Evolutionary conservation across 2,797 vertebrate genomes (phyloP).

Genomic region (Lacerta agilis): DNA sequence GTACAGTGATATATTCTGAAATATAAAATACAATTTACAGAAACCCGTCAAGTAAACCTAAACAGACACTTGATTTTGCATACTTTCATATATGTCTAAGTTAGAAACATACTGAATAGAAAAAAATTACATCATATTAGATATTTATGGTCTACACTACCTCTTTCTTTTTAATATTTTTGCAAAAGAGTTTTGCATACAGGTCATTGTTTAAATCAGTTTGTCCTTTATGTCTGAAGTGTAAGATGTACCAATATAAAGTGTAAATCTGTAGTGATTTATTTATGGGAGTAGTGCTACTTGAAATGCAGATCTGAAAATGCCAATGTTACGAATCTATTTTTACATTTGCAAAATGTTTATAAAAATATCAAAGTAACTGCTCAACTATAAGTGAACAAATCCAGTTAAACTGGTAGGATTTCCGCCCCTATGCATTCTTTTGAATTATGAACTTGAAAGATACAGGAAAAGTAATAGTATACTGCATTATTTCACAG

Average conservation of each 20-base stretch:
- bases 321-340: conserved; percentile 50
- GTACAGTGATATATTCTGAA: conserved; percentile 78
- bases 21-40: conserved; percentile 84
- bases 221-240: conserved; percentile 35
- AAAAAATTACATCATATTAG: conserved; percentile 63
- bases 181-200: conserved; percentile 32
- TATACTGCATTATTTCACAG: conserved; percentile 6
- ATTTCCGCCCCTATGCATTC: conserved; percentile 24
- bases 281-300: conserved; percentile 32
- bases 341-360: conserved; percentile 68
- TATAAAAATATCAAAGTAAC: conserved; percentile 77
- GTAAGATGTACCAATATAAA: conserved; percentile 47
- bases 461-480: conserved; percentile 42
- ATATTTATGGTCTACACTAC: conserved; percentile 59
- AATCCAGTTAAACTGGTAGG: conserved; percentile 61
- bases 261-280: conserved; percentile 61
- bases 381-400: conserved; percentile 59
- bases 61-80: conserved; percentile 79
- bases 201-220: conserved; percentile 24
- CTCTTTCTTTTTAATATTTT: conserved; percentile 34
- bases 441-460: conserved; percentile 46
- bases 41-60: conserved; percentile 76
- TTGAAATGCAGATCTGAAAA: conserved; percentile 54
- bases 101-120: conserved; percentile 75
- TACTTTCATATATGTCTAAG: conserved; percentile 74